Evolutionary conservation across 2,888 invertebrate species (phyloP).

Genomic region (Elysia crispata): DNA sequence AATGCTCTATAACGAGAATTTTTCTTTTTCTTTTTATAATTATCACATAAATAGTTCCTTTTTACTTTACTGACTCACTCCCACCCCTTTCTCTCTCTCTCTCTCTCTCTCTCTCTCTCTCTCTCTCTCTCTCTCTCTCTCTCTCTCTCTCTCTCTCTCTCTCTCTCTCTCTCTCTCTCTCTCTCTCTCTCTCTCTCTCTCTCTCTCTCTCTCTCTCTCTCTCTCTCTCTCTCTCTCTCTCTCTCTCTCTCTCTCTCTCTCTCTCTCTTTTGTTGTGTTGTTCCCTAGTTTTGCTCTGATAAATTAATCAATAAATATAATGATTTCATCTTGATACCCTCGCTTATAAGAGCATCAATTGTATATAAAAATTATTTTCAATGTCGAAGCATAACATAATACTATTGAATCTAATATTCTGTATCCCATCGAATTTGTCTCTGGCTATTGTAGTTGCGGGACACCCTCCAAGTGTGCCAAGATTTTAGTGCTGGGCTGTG

Average conservation of each 20-base stretch:
- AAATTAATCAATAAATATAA: too few relatives aligned
- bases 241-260: conserved; percentile 99
- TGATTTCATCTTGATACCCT: too few relatives aligned
- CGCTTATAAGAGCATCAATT: too few relatives aligned
- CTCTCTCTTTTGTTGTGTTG: conserved; percentile 77
- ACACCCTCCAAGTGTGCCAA: conserved; percentile 99
- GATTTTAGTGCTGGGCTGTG: conserved; percentile 99
- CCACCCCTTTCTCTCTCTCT: conserved; percentile 11
- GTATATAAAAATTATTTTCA: too few relatives aligned
- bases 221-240: too few relatives aligned
- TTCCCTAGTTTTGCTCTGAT: too few relatives aligned
- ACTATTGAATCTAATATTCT: neutral
- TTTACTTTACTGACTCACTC: conserved; percentile 1
- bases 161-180: conserved; percentile 7
- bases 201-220: neutral
- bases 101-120: conserved; percentile 24
- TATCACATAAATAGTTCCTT: conserved; percentile 2
- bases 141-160: conserved; percentile 33
- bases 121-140: conserved; percentile 28
- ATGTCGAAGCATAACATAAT: too few relatives aligned
- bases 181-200: neutral
- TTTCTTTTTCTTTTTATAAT: conserved; percentile 17
- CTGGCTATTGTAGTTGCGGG: conserved; percentile 94
- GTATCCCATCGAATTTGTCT: too few relatives aligned
- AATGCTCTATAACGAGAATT: neutral